Base-by-base conservation (phyloP, 30 jellyfish, hydroid and myxozoan species). In the Aurelia aurita complex sp. Pacific region DNA sequence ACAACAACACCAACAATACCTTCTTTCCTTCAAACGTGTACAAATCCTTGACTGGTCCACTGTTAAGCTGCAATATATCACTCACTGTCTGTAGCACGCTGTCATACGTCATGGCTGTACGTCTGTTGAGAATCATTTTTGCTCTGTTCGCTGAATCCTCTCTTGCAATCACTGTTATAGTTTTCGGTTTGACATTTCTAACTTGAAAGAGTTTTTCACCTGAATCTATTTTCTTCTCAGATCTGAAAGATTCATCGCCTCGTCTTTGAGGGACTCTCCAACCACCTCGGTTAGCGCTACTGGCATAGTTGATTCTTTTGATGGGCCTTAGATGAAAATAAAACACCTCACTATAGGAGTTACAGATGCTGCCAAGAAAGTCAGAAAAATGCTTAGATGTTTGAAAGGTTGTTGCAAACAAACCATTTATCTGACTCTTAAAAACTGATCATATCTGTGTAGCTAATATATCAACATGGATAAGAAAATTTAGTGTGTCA, bases 11-110 rank as follows among this genome's bases (percentile, higher is more conserved):
- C 2, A 7, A 46, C 57, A 46, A 0, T 60, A 88, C 97, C 89
- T 80, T 80, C 57, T 88, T 79, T 12, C 97, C 97, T n/a, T 88
- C 92, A 0, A 74, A 34, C 2, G 91, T 79, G 54, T 10, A 79
- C 10, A 88, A 68, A 50, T 79, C 91, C 52, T 64, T 74, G n/a
- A 90, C 94, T 33, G 94, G 89, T 17, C 97, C 97, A 62, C 64
- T 73, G 57, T 90, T 76, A 70, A 90, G 61, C 79, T 83, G 88
- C 29, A 91, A 77, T 10, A 80, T 77, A 69, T 81, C 88, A 51
- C 96, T 91, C 2, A 82, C 78, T 17, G 93, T 78, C 50, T 91
- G 90, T 65, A 91, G 38, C 33, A 85, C 90, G 2, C 87, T 71
- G 10, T 86, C 95, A 52, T 77, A 85, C 3, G 83, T 80, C 82